Evolutionary conservation across 2,113 vertebrate genomes (phyloP), one percentile per base, ranked within the genome.

Genomic region (Myanophis thanlyinensis): DNA sequence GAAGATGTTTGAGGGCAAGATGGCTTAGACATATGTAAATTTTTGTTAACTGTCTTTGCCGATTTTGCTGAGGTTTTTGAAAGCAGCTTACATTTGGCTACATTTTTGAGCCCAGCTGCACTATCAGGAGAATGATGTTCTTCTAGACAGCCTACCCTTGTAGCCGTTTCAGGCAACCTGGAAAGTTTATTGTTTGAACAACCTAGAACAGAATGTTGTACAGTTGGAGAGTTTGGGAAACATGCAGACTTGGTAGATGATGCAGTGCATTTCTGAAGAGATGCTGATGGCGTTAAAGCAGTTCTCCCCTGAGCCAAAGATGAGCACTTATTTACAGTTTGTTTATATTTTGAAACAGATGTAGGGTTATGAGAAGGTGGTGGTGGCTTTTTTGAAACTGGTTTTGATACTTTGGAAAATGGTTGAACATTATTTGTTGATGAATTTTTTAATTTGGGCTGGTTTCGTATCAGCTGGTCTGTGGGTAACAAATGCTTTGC

Each of bases 181-280:
- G 97, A 90, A 0, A 27, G 85, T 11, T 97, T 97, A 2, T 46
- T 95, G 46, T 95, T 53, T 62, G 94, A 93, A 35, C 85, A 80
- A 0, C 91, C 87, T 85, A 80, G 52, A 27, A 46, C n/a, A 92
- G 95, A 49, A 54, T 59, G 59, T 1, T 86, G 67, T 1, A 0
- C 44, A 25, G 87, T 87, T 0, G 94, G 27, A 7, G 93, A 95
- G 27, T 92, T 91, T 54, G 40, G 94, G 88, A 94, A 35, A 4
- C 84, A 84, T 25, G 87, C 1, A 91, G 88, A 46, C 91, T 96
- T 97, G 92, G 93, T 96, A 0, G 98, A 97, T 22, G 98, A 97
- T n/a, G 97, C 95, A 92, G 97, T 96, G 62, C 94, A 97, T 96
- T 98, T 99, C 93, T 97, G 97, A 87, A 97, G 86, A 0, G 97